Evolutionary conservation across 2,797 vertebrate species (phyloP).

Genomic region (Coendou prehensilis): DNA sequence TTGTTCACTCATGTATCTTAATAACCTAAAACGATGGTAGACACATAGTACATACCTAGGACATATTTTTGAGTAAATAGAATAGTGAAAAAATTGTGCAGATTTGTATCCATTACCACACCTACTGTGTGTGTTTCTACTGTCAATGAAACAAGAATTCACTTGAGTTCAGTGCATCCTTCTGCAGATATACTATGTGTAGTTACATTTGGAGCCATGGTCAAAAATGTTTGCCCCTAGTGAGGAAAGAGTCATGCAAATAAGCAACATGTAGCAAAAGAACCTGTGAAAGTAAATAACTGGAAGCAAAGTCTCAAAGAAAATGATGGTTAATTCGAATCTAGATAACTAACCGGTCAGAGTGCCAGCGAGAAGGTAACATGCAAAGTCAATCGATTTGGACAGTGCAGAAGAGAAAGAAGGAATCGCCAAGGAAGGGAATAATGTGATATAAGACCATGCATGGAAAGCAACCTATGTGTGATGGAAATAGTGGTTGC

Average conservation of each 20-base stretch:
- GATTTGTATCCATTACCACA: neutral
- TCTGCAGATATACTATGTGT: neutral
- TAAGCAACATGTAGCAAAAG: neutral
- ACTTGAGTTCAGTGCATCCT: neutral
- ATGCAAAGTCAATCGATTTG: neutral
- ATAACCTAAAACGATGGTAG: neutral
- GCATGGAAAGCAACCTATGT: neutral
- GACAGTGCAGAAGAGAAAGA: neutral
- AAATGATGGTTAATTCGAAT: neutral
- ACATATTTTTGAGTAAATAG: neutral
- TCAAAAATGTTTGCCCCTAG: neutral
- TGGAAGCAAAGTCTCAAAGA: neutral
- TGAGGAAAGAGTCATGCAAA: neutral
- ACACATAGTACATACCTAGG: neutral
- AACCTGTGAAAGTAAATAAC: neutral
- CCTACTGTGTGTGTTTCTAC: neutral
- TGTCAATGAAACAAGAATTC: neutral
- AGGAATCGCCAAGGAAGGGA: neutral
- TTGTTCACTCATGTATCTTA: neutral
- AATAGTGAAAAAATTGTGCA: neutral
- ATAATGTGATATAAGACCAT: neutral
- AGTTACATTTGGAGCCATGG: neutral
- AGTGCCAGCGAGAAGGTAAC: neutral
- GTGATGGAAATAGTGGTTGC: neutral
- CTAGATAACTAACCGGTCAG: neutral